Evolutionary conservation across 1,140 invertebrate genomes (phyloP), one percentile per base, ranked within the genome.

Genomic region (Cataglyphis hispanica): DNA sequence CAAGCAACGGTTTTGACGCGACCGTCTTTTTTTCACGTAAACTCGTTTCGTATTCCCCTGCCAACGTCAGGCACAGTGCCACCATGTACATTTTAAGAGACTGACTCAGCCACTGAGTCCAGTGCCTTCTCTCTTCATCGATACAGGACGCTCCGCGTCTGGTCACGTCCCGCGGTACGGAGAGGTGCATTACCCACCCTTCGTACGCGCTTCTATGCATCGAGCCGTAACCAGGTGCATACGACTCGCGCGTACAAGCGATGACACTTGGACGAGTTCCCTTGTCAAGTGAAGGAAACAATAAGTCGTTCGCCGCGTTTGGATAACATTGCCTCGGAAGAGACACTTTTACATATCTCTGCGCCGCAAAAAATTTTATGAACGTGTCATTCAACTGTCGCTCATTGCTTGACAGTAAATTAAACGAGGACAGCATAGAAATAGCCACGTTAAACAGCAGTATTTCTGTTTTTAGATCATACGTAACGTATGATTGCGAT

Each of bases 41-140:
- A 76, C 86, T 88, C 86, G 75, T 92, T 92, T 92, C 70, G 91
- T 92, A 93, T 93, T 92, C 92, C 25, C 84, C 66, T 83, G 83
- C 70, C 83, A 58, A 61, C 87, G 70, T 85, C 78, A 84, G 64
- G 81, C 84, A 76, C 88, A 84, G 90, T 89, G 90, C 90, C 87
- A 88, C 75, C 85, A 19, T 5, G 88, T 90, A 92, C 92, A 93
- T 93, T 91, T 87, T 91, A 91, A 93, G 87, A 87, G 87, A 88
- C 86, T 93, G 92, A 93, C 86, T 93, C 93, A 93, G 75, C 91
- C 93, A 90, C 92, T 53, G 88, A 67, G 86, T 78, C 74, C 91
- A 90, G 86, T 90, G 80, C 58, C 90, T 92, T 86, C 87, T 92
- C 87, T 92, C 89, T 91, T 92, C 92, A 92, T 93, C 91, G 92